These are phyloP conservation scores for Galbula dea DNA, from an alignment of 2,113 vertebrate genomes.

Conservation along the genomic window DNA sequence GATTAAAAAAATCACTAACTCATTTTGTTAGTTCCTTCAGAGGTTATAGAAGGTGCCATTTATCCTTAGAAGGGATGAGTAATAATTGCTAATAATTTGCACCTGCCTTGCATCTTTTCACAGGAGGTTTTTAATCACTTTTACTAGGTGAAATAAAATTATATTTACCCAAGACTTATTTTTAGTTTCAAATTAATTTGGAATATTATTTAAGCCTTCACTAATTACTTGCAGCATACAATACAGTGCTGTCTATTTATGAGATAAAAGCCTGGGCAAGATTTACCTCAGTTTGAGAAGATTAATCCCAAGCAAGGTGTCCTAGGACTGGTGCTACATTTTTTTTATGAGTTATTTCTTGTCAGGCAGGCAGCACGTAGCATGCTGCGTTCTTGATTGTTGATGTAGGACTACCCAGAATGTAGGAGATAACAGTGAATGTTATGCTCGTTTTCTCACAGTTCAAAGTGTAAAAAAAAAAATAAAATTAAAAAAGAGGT, in stretches of 20 bases:
- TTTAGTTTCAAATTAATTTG: slow-evolving; percentile 12
- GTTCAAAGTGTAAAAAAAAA: neutral
- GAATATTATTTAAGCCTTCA: neutral
- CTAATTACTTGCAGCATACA: neutral
- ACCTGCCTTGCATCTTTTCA: neutral
- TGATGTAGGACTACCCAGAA: neutral
- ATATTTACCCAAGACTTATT: slow-evolving; percentile 15
- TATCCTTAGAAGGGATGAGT: neutral
- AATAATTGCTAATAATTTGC: neutral
- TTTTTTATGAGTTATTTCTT: neutral
- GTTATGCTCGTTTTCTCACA: neutral
- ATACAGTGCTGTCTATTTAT: neutral
- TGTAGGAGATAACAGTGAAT: neutral
- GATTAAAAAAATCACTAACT: neutral
- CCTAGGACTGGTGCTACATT: neutral
- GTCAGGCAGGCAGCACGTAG: too few relatives aligned
- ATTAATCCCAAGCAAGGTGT: neutral
- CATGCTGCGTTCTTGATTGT: too few relatives aligned
- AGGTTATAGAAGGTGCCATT: neutral
- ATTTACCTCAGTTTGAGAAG: neutral
- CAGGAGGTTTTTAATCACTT: neutral
- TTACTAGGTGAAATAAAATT: neutral
- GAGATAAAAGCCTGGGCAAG: neutral
- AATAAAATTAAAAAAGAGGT: neutral
- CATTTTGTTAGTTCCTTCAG: neutral